Base-by-base conservation (phyloP, 2,113 vertebrate species). In the Zosterops hypoxanthus region DNA sequence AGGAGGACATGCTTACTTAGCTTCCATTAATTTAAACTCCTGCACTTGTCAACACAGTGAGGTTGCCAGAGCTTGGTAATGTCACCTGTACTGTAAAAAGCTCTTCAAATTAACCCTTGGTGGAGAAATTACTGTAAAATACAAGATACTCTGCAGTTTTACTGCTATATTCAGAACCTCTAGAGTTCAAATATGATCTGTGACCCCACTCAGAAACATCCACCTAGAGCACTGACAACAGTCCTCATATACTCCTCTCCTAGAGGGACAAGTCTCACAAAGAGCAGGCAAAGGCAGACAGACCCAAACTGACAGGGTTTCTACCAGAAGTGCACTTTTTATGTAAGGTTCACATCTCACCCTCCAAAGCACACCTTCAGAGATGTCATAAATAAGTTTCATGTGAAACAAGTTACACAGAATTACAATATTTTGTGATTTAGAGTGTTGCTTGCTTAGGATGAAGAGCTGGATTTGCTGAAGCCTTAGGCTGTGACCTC, bases 391-490 rank as follows among this genome's bases (percentile, higher is more conserved):
- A 34, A 7, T 23, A 33, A 17, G 4, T 4, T 66, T 1, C 2
- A 66, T 11, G 2, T 1, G 68, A 59, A 63, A 16, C 13, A n/a
- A 31, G 41, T 34, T 26, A 63, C 0, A 9, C 0, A 26, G 21
- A 76, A 25, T 19, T 26, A 23, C 7, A 33, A 1, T 20, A 19
- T 22, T 49, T 22, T 49, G 18, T 63, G 34, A 49, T 63, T 56
- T 24, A 34, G 22, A 1, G 22, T 8, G 14, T 3, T 31, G 29
- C 14, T 49, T 16, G 17, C 36, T 47, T 9, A 42, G 21, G 25
- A 63, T 19, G 34, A 55, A 25, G 29, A 82, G 14, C 22, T 34
- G 41, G 8, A 61, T 34, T 69, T 61, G 47, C 34, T 61, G 63
- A 55, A n/a, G 28, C 39, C 28, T 46, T 46, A 16, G 12, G 28